Conservation (phyloP, 2,797 vertebrate genomes). For the Gymnoscopelus braueri region DNA sequence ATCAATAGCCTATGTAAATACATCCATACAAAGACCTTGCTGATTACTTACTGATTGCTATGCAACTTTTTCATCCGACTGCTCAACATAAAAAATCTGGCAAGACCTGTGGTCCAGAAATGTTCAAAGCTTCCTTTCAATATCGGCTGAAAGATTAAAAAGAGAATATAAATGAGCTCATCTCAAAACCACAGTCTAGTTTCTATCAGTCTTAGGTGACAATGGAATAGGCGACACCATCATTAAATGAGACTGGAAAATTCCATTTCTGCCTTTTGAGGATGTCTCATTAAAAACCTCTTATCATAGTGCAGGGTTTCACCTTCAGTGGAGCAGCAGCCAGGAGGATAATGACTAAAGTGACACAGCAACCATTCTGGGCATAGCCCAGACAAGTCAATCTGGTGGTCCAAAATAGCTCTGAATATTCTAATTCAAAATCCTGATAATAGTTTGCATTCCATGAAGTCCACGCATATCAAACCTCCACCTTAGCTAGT, state of each 20-base stretch:
- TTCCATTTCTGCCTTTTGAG: conserved; percentile 50
- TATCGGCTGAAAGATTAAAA: conserved; percentile 53
- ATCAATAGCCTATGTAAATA: neutral
- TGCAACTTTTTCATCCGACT: conserved; percentile 17
- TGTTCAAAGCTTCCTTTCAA: conserved; percentile 41
- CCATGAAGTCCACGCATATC: neutral
- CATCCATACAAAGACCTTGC: neutral
- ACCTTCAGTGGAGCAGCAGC: conserved; percentile 58
- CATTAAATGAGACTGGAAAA: conserved; percentile 56
- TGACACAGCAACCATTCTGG: conserved; percentile 45
- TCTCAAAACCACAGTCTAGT: conserved; percentile 48
- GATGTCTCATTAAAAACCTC: conserved; percentile 70
- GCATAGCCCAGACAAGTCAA: conserved; percentile 31
- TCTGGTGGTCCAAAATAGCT: conserved; percentile 46
- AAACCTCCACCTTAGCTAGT: neutral
- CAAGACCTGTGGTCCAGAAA: neutral
- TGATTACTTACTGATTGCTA: neutral
- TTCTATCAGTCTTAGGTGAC: conserved; percentile 52
- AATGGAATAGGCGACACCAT: conserved; percentile 48
- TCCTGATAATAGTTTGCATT: neutral
- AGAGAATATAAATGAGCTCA: conserved; percentile 44
- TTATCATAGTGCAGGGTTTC: conserved; percentile 60
- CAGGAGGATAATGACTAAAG: conserved; percentile 54
- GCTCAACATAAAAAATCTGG: conserved; percentile 12
- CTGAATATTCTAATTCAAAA: neutral